phyloP scores from a whole-genome alignment of 2,113 vertebrate genomes.

The Erythrocebus patas region DNA sequence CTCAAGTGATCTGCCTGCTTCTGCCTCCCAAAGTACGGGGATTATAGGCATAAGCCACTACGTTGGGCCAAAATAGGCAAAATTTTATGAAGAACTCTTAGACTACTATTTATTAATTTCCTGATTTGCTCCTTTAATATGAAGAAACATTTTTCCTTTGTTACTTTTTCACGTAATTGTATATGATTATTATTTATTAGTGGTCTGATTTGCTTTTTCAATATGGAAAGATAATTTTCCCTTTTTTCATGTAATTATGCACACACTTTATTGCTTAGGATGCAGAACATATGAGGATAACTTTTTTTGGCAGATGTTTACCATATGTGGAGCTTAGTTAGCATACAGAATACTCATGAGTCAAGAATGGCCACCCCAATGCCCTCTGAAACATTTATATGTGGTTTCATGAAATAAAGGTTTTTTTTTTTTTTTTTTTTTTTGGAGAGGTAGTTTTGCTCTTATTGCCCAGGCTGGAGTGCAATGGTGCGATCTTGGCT shows the following conservation, averaged over 20 bases:
- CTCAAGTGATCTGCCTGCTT: too few species aligned
- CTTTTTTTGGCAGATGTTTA: slow-evolving; percentile 80
- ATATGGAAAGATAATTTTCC: slow-evolving; percentile 40
- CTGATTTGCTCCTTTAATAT: background rate
- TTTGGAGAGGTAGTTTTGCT: too few species aligned
- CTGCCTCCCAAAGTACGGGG: too few species aligned
- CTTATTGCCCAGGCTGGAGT: too few species aligned
- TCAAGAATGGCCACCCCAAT: slow-evolving; percentile 64
- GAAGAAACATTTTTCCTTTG: background rate
- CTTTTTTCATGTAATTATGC: slow-evolving; percentile 13
- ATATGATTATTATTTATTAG: background rate
- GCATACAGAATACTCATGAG: slow-evolving; percentile 72
- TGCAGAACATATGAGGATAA: slow-evolving; percentile 60
- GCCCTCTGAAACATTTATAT: slow-evolving; percentile 67
- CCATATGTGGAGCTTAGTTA: slow-evolving; percentile 79
- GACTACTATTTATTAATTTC: background rate
- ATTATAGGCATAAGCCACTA: too few species aligned
- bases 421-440: too few species aligned
- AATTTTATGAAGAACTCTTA: background rate
- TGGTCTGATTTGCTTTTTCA: slow-evolving; percentile 25
- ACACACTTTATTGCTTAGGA: slow-evolving; percentile 39
- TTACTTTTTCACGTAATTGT: slow-evolving; percentile 5
- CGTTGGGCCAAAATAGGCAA: background rate
- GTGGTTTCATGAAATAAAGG: slow-evolving; percentile 65
- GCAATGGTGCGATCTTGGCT: too few species aligned